Base-by-base conservation (phyloP, 2,797 vertebrate genomes). In the Chaetophractus vellerosus region DNA sequence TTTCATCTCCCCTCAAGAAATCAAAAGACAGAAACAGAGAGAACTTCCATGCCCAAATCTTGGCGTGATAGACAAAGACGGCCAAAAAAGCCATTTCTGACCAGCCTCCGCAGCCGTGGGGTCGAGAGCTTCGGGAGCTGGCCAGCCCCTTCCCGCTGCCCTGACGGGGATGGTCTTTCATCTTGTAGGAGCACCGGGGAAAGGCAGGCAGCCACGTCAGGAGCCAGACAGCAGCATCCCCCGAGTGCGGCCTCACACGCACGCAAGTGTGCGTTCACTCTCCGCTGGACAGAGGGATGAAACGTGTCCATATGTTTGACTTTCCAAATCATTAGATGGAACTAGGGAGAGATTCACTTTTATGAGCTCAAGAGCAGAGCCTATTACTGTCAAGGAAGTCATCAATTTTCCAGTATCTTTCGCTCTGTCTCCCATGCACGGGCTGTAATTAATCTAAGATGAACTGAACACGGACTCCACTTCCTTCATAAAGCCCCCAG, bases 161-260 rank as follows among this genome's bases (percentile, higher is more conserved):
- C 57, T 41, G 3, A 15, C 2, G 9, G 2, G 1, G 12, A 0
- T 0, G 7, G 23, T 5, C 21, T 23, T 6, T 41, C 41, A 28
- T 15, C 2, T 26, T 15, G 41, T 26, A 61, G 21, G 14, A 59
- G 41, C 52, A 15, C 14, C 2, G 0, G 9, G 11, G 21, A n/a
- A 48, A 57, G 33, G 64, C 21, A 36, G 21, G 21, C 1, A 1
- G 16, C 33, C 5, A 0, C 11, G n/a, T 48, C 2, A 1, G 12
- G 14, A 10, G 33, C n/a, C n/a, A n/a, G n/a, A n/a, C n/a, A n/a
- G n/a, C n/a, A n/a, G n/a, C n/a, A n/a, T n/a, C n/a, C n/a, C n/a
- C n/a, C n/a, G n/a, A n/a, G n/a, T n/a, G n/a, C n/a, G n/a, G n/a
- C n/a, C n/a, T n/a, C n/a, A n/a, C n/a, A n/a, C n/a, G 1, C 6